Evolutionary conservation across 1,140 invertebrate species (phyloP), one percentile per base, ranked within the genome.

Genomic region (Drosophila neocordata): DNA sequence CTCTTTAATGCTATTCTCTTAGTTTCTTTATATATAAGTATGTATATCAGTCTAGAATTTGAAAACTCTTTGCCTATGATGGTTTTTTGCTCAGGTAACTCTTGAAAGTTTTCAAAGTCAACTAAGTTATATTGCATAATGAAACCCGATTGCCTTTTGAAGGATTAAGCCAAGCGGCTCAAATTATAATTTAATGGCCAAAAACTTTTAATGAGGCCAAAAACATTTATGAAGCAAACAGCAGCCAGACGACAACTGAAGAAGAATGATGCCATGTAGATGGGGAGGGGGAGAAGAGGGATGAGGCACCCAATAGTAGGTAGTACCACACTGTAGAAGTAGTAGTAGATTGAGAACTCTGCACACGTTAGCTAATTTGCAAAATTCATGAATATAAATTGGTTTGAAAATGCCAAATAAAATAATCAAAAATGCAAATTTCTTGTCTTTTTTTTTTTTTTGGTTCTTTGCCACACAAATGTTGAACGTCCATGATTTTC

Each of bases 361-460:
- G 58, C 31, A 52, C 44, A 63, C 41, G 58, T 51, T 67, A 53
- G 55, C 67, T 82, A 83, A 82, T 82, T 84, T 69, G 65, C 68
- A 84, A 57, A 64, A 77, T 79, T 83, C 77, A 83, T 83, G 80
- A 83, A 83, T 83, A 83, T 83, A 83, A 84, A 83, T 82, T 83
- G 80, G 61, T 65, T 65, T 61, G 62, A 70, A 76, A 83, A 79
- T 75, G 67, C 55, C 57, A 83, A 79, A 79, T 77, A 79, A 75
- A 79, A 69, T 84, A 84, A 79, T 83, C 68, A 84, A 83, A 79
- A 76, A 83, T 84, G 80, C 76, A 79, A 83, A 83, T 83, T 70
- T 56, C 20, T 35, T 69, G n/a, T 13, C 34, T 37, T 61, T 68
- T 78, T 59, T 41, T 35, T 13, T 4, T 35, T 35, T 9, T 8